phyloP scores from a whole-genome alignment of 2,113 vertebrate species.

The Hydrolagus affinis region DNA sequence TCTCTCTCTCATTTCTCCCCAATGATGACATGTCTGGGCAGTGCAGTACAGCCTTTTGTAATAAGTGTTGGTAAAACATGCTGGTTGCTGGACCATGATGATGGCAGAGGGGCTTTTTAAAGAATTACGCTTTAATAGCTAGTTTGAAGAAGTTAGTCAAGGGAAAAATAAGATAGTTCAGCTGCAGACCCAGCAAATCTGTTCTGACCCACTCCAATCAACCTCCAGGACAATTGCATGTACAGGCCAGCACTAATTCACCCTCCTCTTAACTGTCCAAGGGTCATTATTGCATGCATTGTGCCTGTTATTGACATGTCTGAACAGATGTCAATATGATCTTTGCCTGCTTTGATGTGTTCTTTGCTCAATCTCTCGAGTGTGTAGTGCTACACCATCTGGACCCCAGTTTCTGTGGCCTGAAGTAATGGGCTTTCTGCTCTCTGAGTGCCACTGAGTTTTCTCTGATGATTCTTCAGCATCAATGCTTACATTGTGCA shows the following conservation, averaged over 20 bases:
- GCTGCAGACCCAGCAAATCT: neutral
- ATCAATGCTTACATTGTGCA: slow-evolving; percentile 16
- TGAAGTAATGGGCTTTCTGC: slow-evolving; percentile 1
- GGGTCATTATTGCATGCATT: slow-evolving; percentile 19
- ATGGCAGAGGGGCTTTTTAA: neutral
- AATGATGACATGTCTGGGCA: neutral
- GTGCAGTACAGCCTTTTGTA: neutral
- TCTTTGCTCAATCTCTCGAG: slow-evolving; percentile 1
- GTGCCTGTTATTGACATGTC: slow-evolving; percentile 22
- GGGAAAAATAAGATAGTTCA: neutral
- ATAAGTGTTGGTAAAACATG: neutral
- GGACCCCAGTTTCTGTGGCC: slow-evolving; percentile 10
- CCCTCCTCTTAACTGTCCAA: slow-evolving; percentile 14
- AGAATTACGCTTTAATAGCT: slow-evolving; percentile 2
- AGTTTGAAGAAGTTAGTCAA: neutral
- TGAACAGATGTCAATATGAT: slow-evolving; percentile 31
- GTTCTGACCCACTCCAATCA: neutral
- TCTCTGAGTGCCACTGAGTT: neutral
- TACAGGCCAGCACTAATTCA: slow-evolving; percentile 18
- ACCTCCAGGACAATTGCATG: neutral
- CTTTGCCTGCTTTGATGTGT: slow-evolving; percentile 28
- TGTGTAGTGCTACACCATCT: slow-evolving; percentile 27
- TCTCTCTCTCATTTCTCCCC: too few relatives aligned
- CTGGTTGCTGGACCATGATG: neutral
- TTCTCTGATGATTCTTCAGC: neutral